Percentiles rank a stretch among this genome's conserved stretches.
Conservation (phyloP, 2,888 invertebrate species). For the Lithophane socia region DNA sequence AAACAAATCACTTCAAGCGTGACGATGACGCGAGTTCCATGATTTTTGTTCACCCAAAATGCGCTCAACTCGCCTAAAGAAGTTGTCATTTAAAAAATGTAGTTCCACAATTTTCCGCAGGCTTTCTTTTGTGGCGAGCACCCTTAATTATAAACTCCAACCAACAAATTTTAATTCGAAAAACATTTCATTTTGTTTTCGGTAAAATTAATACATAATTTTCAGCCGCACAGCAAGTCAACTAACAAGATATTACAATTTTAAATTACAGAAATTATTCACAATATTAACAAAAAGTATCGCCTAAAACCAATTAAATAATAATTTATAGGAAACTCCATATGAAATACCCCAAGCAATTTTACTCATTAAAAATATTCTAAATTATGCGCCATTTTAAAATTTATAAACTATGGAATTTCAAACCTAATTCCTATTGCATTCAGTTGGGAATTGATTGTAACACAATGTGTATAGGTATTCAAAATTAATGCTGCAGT, state of each 20-base stretch:
- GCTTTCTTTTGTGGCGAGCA: no score
- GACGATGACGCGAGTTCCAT: no score
- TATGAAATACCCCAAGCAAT: neutral
- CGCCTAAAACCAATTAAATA: constrained; percentile 6
- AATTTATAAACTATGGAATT: neutral
- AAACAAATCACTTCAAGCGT: no score
- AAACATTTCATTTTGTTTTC: neutral
- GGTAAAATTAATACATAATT: neutral
- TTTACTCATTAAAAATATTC: no score
- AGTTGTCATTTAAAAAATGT: no score
- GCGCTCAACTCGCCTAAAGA: no score
- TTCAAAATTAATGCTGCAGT: no score
- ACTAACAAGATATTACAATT: neutral
- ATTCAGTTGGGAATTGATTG: neutral
- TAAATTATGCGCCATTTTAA: neutral
- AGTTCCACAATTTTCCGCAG: no score
- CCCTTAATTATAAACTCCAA: neutral
- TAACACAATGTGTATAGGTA: neutral
- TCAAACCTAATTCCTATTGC: neutral
- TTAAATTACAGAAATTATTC: neutral
- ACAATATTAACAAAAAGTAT: neutral
- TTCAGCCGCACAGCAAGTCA: neutral
- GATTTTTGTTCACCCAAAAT: no score
- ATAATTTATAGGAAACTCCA: neutral
- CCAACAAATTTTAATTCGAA: neutral